Conservation (phyloP, 2,113 vertebrate genomes). For the Psilopsiagon aurifrons region DNA sequence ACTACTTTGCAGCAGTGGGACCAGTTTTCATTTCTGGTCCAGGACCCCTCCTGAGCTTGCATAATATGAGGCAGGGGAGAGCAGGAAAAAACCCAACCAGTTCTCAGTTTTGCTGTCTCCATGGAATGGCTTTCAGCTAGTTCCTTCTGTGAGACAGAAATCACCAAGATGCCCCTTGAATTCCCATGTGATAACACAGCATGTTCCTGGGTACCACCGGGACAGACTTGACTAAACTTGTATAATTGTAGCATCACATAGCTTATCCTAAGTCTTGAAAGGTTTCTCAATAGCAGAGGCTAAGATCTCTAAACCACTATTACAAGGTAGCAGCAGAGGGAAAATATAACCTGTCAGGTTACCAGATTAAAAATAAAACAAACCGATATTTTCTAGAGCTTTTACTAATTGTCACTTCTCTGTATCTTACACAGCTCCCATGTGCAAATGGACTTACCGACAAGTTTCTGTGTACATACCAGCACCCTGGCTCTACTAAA, state of each 20-base stretch:
- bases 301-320: not conserved
- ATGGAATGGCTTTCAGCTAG: not conserved
- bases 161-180: not conserved
- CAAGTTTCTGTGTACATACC: conserved; percentile 60
- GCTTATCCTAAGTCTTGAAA: not conserved
- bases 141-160: not conserved
- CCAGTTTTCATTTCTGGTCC: not conserved
- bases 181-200: conserved; percentile 5
- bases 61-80: not conserved
- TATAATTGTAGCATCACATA: not conserved
- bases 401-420: conserved; percentile 63
- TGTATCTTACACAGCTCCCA: conserved; percentile 29
- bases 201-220: not conserved
- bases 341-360: conserved; percentile 20
- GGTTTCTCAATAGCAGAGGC: not conserved
- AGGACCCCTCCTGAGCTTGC: not conserved
- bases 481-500: conserved; percentile 39
- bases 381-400: conserved; percentile 59
- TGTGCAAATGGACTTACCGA: conserved; percentile 40
- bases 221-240: conserved; percentile 51
- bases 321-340: not conserved
- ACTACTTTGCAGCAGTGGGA: not conserved
- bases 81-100: not conserved
- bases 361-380: conserved; percentile 49
- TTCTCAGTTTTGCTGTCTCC: not conserved